Percentiles rank a stretch among this genome's conserved stretches.
Conservation (phyloP, 2,888 invertebrate genomes). For the Himalopsyche tibetana region DNA sequence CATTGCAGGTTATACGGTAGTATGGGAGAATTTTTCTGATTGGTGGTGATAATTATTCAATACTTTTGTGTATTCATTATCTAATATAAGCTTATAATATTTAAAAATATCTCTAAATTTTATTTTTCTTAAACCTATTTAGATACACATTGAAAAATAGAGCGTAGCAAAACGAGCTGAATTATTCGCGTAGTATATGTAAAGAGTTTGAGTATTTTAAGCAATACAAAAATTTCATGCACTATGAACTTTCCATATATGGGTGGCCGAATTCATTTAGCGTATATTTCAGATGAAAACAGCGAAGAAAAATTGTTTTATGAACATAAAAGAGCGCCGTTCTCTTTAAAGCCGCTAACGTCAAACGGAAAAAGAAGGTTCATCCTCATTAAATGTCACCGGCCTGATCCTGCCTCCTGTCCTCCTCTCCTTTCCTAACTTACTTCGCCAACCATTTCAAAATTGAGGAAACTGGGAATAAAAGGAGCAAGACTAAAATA, state of each 20-base stretch:
- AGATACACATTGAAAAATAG: too few relatives aligned
- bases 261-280: background rate
- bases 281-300: constrained; percentile 17
- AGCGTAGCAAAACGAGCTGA: too few relatives aligned
- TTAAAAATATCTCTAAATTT: too few relatives aligned
- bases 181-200: too few relatives aligned
- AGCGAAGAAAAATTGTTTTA: constrained; percentile 45
- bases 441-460: constrained; percentile 4
- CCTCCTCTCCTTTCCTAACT: constrained; percentile 24
- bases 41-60: too few relatives aligned
- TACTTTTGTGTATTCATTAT: too few relatives aligned
- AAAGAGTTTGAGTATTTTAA: too few relatives aligned
- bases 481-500: background rate
- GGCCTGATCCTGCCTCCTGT: constrained; percentile 31
- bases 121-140: too few relatives aligned
- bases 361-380: constrained; percentile 55
- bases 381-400: constrained; percentile 57
- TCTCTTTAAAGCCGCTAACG: constrained; percentile 48
- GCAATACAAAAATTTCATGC: too few relatives aligned
- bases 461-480: background rate
- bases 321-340: constrained; percentile 18
- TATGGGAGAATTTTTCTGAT: too few relatives aligned
- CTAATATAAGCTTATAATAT: too few relatives aligned
- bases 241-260: background rate
- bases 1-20: too few relatives aligned